These are phyloP conservation scores for Mycalesis mineus DNA, from an alignment of 2,888 invertebrate species.

Conservation along the genomic window DNA sequence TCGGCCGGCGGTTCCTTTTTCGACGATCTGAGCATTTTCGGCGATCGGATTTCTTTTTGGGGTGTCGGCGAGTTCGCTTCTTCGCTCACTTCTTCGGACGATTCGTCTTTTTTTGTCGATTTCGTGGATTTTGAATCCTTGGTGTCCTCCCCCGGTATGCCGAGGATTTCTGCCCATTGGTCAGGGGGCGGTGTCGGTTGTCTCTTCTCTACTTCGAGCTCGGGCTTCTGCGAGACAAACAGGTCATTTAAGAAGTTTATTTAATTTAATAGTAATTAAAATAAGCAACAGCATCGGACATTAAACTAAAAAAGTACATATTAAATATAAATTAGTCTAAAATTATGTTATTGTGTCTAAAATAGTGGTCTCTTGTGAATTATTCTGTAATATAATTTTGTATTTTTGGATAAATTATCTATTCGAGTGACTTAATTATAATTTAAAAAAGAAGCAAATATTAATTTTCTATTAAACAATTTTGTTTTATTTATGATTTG, in stretches of 20 bases:
- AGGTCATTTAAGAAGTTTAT: slow-evolving; percentile 21
- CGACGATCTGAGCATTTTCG: slow-evolving; percentile 58
- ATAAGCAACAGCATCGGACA: slow-evolving; percentile 64
- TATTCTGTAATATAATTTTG: too few species aligned
- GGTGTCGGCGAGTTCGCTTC: slow-evolving; percentile 37
- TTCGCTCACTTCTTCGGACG: slow-evolving; percentile 33
- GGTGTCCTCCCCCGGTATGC: slow-evolving; percentile 58
- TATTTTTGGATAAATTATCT: too few species aligned
- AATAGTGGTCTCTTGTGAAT: too few species aligned
- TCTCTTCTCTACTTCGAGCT: slow-evolving; percentile 54
- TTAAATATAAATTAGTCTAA: background rate
- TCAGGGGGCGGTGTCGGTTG: slow-evolving; percentile 71
- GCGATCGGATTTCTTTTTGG: slow-evolving; percentile 47
- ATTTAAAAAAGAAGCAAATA: too few species aligned
- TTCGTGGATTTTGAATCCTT: slow-evolving; percentile 33
- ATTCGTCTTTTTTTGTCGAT: slow-evolving; percentile 30
- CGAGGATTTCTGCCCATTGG: slow-evolving; percentile 71
- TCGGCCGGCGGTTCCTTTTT: slow-evolving; percentile 51
- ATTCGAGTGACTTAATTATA: too few species aligned
- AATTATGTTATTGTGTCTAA: background rate
- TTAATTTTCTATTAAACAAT: too few species aligned
- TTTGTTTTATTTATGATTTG: too few species aligned
- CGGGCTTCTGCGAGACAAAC: slow-evolving; percentile 40
- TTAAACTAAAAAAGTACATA: slow-evolving; percentile 8
- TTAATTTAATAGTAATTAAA: background rate